A percentile compares a stretch with the other conserved stretches of the same genome.
Conservation (phyloP, 2,113 vertebrate genomes). For the Elachura formosa region DNA sequence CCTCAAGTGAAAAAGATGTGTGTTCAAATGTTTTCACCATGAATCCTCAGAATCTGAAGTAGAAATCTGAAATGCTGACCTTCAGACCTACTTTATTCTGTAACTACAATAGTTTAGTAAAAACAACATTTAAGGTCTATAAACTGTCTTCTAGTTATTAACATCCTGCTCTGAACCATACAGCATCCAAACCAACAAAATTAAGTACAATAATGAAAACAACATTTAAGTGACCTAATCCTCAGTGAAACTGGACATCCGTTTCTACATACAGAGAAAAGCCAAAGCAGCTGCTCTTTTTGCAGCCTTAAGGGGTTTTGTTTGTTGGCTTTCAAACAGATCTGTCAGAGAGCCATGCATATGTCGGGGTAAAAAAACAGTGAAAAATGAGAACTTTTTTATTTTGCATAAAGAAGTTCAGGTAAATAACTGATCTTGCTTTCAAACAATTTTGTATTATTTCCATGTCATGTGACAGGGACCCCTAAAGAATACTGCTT, state of each 20-base stretch:
- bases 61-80: background rate
- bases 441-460: background rate
- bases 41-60: background rate
- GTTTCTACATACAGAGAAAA: background rate
- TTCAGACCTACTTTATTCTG: background rate
- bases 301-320: background rate
- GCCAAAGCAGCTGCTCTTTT: background rate
- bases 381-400: background rate
- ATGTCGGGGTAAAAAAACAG: background rate
- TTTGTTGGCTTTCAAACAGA: background rate
- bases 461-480: background rate
- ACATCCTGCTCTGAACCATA: background rate
- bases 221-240: background rate
- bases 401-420: background rate
- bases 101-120: background rate
- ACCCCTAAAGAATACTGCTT: background rate
- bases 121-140: background rate
- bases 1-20: background rate
- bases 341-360: background rate
- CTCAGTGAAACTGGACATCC: background rate
- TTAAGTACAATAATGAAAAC: background rate
- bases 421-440: background rate
- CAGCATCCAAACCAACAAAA: background rate
- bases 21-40: background rate
- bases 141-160: background rate